A percentile compares a stretch with the other conserved stretches of the same genome.
Conservation (phyloP, 2,888 invertebrate genomes). For the Leptopilina myrica region DNA sequence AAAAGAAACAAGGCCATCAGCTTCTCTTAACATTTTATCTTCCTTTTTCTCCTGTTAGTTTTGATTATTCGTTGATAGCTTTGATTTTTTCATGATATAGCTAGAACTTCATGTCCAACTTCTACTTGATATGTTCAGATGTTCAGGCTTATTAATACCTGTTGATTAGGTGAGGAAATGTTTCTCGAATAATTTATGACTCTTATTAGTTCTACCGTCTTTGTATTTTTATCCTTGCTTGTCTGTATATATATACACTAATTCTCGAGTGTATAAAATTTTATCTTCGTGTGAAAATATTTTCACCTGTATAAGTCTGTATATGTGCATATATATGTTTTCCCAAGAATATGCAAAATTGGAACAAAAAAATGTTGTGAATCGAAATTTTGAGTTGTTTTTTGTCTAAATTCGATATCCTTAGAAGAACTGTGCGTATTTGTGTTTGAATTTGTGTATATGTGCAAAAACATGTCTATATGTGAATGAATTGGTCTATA, state of each 20-base stretch:
- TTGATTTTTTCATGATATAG: neutral
- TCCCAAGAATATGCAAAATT: too few species aligned
- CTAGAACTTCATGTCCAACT: neutral
- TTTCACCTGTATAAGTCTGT: too few species aligned
- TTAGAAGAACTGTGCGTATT: too few species aligned
- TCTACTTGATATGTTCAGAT: conserved; percentile 2
- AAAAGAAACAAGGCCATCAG: conserved; percentile 4
- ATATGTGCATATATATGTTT: too few species aligned
- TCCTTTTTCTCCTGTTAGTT: neutral
- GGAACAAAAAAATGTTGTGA: too few species aligned
- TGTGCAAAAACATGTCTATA: too few species aligned
- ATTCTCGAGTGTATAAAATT: too few species aligned
- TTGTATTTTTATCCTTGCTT: neutral
- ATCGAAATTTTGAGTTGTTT: too few species aligned
- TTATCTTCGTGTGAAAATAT: too few species aligned
- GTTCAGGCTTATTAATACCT: neutral
- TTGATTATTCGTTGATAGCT: conserved; percentile 16
- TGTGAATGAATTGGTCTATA: too few species aligned
- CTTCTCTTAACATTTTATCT: conserved; percentile 8
- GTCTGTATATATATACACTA: neutral
- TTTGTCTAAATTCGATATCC: too few species aligned
- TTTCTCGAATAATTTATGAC: conserved; percentile 9
- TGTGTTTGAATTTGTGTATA: too few species aligned
- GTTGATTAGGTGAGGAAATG: conserved; percentile 26
- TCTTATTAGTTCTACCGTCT: neutral